Conservation (phyloP, 2,888 invertebrate genomes). For the Luperina nickerlii region DNA sequence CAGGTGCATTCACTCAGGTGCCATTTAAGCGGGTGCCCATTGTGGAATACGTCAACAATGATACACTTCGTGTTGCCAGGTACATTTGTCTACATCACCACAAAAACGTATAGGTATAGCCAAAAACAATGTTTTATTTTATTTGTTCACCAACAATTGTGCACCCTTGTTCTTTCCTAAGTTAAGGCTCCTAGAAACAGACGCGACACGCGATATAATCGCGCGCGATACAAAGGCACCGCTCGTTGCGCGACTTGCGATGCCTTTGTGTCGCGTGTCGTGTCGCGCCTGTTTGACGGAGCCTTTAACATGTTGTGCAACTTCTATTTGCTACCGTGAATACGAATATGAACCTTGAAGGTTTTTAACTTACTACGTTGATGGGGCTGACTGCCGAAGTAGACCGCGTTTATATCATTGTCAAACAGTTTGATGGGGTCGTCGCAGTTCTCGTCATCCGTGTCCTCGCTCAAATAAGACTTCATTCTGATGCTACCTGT, state of each 20-base stretch:
- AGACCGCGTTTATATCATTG: conserved; percentile 32
- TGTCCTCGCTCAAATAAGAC: conserved; percentile 23
- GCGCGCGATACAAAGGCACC: no score
- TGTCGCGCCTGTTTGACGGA: no score
- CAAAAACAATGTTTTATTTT: neutral
- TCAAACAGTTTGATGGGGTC: conserved; percentile 62
- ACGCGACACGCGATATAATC: no score
- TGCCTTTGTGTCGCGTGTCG: no score
- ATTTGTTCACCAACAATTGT: neutral
- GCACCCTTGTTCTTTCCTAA: neutral
- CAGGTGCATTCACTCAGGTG: no score
- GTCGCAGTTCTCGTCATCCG: conserved; percentile 60
- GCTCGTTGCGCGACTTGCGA: no score
- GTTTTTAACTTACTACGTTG: conserved; percentile 21
- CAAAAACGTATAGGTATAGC: neutral
- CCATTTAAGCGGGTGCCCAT: no score
- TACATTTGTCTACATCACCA: neutral
- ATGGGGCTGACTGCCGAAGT: conserved; percentile 36
- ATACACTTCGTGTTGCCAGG: neutral
- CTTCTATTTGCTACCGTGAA: neutral
- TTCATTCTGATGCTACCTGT: conserved; percentile 51
- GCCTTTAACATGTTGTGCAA: no score
- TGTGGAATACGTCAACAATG: neutral
- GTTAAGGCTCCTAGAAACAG: no score
- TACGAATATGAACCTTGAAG: neutral